These are phyloP conservation scores for Eueides isabella DNA, from an alignment of 1,140 invertebrate genomes.

Conservation along the genomic window DNA sequence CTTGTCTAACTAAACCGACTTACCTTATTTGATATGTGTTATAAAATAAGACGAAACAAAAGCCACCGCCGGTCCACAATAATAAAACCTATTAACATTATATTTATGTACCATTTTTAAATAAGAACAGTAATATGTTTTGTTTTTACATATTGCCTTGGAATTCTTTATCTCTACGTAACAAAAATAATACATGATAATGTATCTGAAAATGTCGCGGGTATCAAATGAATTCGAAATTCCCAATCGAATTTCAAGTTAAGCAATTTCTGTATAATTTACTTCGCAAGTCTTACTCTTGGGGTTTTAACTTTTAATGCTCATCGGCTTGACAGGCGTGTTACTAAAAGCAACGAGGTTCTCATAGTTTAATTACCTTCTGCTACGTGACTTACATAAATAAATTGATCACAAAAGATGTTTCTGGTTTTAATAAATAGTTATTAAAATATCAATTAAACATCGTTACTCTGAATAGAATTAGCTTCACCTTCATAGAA, in stretches of 20 bases:
- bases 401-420: not conserved
- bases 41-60: too few species aligned
- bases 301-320: not conserved
- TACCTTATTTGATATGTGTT: too few species aligned
- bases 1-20: too few species aligned
- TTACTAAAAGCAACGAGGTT: not conserved
- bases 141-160: not conserved
- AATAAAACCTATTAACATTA: too few species aligned
- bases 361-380: not conserved
- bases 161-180: not conserved
- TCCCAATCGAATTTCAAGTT: not conserved
- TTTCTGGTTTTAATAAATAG: not conserved
- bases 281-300: not conserved
- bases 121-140: too few species aligned
- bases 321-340: not conserved
- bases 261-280: not conserved
- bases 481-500: too few species aligned
- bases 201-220: not conserved
- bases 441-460: not conserved
- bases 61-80: too few species aligned
- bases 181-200: not conserved
- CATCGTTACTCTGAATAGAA: too few species aligned
- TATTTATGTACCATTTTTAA: too few species aligned
- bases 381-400: not conserved
- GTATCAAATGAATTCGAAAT: not conserved